These are phyloP conservation scores for Amphilophus citrinellus DNA, from an alignment of 2,113 vertebrate genomes.

Conservation along the genomic window DNA sequence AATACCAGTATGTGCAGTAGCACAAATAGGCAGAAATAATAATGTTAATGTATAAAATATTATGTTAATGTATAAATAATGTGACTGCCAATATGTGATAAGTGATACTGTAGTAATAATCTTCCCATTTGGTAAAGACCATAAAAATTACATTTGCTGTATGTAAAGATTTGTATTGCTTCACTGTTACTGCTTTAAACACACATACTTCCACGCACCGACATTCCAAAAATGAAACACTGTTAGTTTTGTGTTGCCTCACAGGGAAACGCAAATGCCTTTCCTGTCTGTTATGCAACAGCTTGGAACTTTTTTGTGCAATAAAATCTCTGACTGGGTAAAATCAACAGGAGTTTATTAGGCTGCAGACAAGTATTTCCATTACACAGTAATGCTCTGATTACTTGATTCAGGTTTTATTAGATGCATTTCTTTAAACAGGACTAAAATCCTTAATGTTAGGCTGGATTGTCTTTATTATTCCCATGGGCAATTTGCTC, in stretches of 20 bases:
- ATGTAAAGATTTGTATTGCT: background rate
- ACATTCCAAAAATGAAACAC: background rate
- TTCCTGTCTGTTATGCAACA: conserved; percentile 39
- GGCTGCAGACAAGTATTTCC: conserved; percentile 9
- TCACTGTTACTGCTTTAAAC: background rate
- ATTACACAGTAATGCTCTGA: background rate
- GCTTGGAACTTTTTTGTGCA: conserved; percentile 20
- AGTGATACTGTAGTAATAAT: background rate
- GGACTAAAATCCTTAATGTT: background rate
- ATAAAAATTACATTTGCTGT: too few relatives aligned
- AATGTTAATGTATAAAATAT: background rate
- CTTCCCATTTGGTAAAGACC: background rate
- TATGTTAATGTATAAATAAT: background rate
- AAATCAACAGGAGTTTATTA: conserved; percentile 11
- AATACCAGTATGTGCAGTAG: background rate
- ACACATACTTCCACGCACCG: background rate
- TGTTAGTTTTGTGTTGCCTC: conserved; percentile 13
- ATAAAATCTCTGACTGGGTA: conserved; percentile 11
- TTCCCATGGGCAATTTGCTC: background rate
- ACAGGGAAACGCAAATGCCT: background rate
- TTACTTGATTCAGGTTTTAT: background rate
- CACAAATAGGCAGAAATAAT: too few relatives aligned
- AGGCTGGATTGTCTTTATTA: background rate
- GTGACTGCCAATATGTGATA: background rate
- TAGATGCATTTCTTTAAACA: background rate